Conservation (phyloP, 2,888 invertebrate species). For the Morinoia aosen region DNA sequence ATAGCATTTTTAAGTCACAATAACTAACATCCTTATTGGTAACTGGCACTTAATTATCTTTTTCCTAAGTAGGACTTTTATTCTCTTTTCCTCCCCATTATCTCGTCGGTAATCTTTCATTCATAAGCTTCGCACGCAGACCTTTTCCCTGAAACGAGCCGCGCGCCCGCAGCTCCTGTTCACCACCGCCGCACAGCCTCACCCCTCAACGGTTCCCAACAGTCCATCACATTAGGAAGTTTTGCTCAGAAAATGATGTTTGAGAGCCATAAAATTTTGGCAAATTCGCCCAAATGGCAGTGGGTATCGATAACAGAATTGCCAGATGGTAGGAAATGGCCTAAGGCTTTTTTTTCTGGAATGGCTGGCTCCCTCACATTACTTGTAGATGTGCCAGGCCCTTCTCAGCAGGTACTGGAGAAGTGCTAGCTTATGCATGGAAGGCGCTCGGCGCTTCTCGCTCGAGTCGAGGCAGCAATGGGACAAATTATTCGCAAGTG, state of each 20-base stretch:
- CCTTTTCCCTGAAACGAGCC: not conserved
- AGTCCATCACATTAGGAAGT: conserved; percentile 48
- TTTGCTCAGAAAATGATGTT: conserved; percentile 45
- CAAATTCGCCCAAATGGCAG: conserved; percentile 47
- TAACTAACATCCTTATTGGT: not conserved
- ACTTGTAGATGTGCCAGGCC: conserved; percentile 30
- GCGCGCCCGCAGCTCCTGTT: not conserved
- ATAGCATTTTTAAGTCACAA: no score
- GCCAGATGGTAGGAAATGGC: conserved; percentile 24
- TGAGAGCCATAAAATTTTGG: conserved; percentile 53
- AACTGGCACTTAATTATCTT: not conserved
- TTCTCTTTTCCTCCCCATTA: not conserved
- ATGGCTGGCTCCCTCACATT: conserved; percentile 9
- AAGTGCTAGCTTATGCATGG: conserved; percentile 23
- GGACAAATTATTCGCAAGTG: conserved; percentile 17
- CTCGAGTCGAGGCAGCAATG: not conserved
- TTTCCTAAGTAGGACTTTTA: not conserved
- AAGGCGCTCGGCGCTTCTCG: not conserved
- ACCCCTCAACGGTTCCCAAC: conserved; percentile 8
- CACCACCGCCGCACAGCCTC: not conserved
- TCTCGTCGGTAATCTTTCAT: not conserved
- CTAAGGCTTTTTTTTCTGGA: not conserved
- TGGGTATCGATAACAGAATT: conserved; percentile 52
- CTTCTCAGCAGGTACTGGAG: conserved; percentile 11
- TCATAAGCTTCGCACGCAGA: not conserved